A percentile compares a stretch with the other conserved stretches of the same genome.
Evolutionary conservation across 1,140 invertebrate genomes (phyloP).

Genomic region (Drosophila jambulina): DNA sequence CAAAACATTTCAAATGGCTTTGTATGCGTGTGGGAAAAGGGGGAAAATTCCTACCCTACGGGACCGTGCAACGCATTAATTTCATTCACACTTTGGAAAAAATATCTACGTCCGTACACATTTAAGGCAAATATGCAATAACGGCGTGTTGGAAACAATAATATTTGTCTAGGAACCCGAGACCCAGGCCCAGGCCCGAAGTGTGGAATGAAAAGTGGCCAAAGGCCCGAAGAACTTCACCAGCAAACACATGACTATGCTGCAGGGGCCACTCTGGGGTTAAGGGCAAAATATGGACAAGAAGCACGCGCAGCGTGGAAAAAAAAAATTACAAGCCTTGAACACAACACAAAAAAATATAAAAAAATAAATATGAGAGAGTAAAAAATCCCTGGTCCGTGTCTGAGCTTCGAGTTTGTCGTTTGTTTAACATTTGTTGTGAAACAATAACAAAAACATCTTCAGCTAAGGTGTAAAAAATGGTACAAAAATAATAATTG

Average conservation of each 20-base stretch:
- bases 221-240: conserved; percentile 2
- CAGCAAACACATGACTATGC: conserved; percentile 28
- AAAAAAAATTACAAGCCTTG: conserved; percentile 33
- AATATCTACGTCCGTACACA: conserved; percentile 58
- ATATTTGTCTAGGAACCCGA: conserved; percentile 81
- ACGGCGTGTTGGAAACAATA: conserved; percentile 82
- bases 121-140: conserved; percentile 82
- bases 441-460: conserved; percentile 32
- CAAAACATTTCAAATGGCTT: conserved; percentile 69
- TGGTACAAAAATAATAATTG: conserved; percentile 24
- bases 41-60: conserved; percentile 59
- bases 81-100: conserved; percentile 80
- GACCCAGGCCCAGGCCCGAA: conserved; percentile 16
- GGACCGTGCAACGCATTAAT: conserved; percentile 75
- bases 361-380: not conserved
- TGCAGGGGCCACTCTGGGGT: conserved; percentile 41
- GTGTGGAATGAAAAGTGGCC: conserved; percentile 26
- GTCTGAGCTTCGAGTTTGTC: conserved; percentile 30
- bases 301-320: conserved; percentile 63
- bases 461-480: conserved; percentile 15
- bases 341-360: conserved; percentile 1
- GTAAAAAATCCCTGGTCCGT: conserved; percentile 27
- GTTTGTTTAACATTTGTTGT: conserved; percentile 75
- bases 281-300: conserved; percentile 42
- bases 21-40: conserved; percentile 62